Conservation (phyloP, 2,113 vertebrate genomes). For the Bubo blakistoni region DNA sequence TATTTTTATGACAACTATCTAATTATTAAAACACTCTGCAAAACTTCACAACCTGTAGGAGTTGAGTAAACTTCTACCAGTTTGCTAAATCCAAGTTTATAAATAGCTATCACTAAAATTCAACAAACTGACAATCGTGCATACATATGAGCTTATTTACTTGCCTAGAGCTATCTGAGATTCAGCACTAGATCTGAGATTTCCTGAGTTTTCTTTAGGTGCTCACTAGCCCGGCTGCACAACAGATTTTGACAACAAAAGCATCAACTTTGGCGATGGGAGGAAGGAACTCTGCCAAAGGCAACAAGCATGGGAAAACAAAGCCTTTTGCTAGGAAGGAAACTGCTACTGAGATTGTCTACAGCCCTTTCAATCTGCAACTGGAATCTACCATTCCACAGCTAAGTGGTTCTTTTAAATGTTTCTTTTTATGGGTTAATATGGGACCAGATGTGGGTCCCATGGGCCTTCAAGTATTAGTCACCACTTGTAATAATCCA, state of each 20-base stretch:
- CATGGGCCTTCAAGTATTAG: background rate
- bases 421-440: background rate
- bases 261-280: background rate
- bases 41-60: background rate
- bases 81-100: background rate
- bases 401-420: background rate
- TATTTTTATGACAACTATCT: background rate
- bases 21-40: background rate
- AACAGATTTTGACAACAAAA: background rate
- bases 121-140: background rate
- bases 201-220: background rate
- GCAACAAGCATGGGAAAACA: background rate
- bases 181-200: background rate
- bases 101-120: background rate
- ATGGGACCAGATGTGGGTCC: background rate
- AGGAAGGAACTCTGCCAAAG: constrained; percentile 15
- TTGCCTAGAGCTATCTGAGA: background rate
- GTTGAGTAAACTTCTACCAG: background rate
- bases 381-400: background rate
- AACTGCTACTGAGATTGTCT: background rate
- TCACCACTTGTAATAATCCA: background rate
- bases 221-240: background rate
- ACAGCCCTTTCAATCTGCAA: background rate
- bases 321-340: background rate
- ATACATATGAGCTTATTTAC: background rate